Evolutionary conservation across 2,888 invertebrate species (phyloP).

Genomic region (Amphipyra berbera): DNA sequence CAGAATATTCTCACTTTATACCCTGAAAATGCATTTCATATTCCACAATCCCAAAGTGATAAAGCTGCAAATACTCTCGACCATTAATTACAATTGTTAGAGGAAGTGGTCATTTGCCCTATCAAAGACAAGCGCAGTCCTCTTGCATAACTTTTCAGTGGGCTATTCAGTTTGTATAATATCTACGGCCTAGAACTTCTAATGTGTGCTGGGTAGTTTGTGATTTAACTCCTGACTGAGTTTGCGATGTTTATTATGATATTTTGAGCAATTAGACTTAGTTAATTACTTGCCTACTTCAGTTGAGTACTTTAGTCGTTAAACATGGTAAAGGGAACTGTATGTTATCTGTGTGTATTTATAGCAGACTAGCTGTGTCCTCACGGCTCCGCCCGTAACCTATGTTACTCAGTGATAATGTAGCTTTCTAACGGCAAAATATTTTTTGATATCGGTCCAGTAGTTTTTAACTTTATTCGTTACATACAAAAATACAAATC

Average conservation of each 20-base stretch:
- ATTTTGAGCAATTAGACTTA: conserved; percentile 36
- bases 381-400: too few species aligned
- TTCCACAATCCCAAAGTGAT: conserved; percentile 18
- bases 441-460: too few species aligned
- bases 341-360: too few species aligned
- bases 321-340: conserved; percentile 39
- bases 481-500: too few species aligned
- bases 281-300: conserved; percentile 18
- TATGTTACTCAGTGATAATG: too few species aligned
- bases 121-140: conserved; percentile 25
- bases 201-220: conserved; percentile 12
- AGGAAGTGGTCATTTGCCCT: conserved; percentile 26
- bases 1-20: too few species aligned
- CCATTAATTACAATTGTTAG: conserved; percentile 10
- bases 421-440: too few species aligned
- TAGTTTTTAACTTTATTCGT: too few species aligned
- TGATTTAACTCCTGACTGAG: conserved; percentile 24
- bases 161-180: conserved; percentile 34
- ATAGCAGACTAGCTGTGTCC: too few species aligned
- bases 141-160: conserved; percentile 28
- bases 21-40: background rate
- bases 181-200: conserved; percentile 26
- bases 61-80: background rate
- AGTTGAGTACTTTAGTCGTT: conserved; percentile 26
- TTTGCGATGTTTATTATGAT: conserved; percentile 26